Percentiles rank a stretch among this genome's conserved stretches.
Evolutionary conservation across 2,797 vertebrate species (phyloP).

Genomic region (Cyprinella venusta): DNA sequence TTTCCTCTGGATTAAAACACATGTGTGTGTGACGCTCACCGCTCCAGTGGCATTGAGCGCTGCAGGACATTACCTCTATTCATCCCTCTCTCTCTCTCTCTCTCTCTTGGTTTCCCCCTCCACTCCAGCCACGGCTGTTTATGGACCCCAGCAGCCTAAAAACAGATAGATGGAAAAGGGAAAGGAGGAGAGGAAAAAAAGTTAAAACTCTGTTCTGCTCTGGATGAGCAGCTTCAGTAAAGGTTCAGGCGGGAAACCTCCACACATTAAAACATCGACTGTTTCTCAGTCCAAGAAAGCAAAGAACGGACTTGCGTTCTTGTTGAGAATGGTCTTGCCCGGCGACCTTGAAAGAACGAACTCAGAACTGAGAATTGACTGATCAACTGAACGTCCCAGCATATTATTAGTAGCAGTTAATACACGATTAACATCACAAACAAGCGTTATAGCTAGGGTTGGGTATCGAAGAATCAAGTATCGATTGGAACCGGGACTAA

Average conservation of each 20-base stretch:
- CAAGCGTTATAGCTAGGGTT: too few relatives aligned
- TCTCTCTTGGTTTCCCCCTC: constrained; percentile 18
- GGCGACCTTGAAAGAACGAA: too few relatives aligned
- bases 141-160: constrained; percentile 45
- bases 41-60: not conserved
- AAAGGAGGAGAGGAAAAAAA: constrained; percentile 22
- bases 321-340: too few relatives aligned
- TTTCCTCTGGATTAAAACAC: not conserved
- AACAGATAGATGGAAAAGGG: constrained; percentile 35
- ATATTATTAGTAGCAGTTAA: too few relatives aligned
- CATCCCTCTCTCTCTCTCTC: constrained; percentile 23
- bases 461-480: too few relatives aligned
- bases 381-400: too few relatives aligned
- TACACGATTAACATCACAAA: too few relatives aligned
- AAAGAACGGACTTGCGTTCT: too few relatives aligned
- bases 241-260: not conserved
- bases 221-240: not conserved
- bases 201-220: not conserved
- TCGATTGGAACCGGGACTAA: too few relatives aligned
- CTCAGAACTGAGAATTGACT: too few relatives aligned
- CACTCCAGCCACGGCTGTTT: constrained; percentile 35
- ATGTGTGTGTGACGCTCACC: not conserved
- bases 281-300: too few relatives aligned
- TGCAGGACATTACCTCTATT: constrained; percentile 48
- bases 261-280: not conserved